Base-by-base conservation (phyloP, 2,113 vertebrate genomes). In the Trinectes maculatus region DNA sequence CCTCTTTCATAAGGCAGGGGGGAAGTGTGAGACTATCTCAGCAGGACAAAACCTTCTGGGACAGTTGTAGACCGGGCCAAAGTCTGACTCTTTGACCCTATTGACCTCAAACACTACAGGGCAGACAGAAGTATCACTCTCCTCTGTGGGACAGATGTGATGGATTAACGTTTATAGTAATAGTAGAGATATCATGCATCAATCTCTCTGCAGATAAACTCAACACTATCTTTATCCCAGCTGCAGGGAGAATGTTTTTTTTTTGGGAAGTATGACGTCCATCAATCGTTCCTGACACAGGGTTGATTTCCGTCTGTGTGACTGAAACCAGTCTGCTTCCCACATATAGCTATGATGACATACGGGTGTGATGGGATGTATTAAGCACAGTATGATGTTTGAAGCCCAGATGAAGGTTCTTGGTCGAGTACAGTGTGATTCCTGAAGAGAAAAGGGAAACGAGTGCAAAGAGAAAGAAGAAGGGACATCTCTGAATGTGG, bases 341-440 rank as follows among this genome's bases (percentile, higher is more conserved):
- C 53, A 62, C 34, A 67, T 29, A 40, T 21, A 58, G 33, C 37
- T 46, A 24, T 43, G 58, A 67, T 51, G 59, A 6, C 8, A 64
- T 29, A 42, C 75, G 48, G 11, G 19, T 56, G 70, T 61, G 54
- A 83, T 76, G 36, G 74, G 83, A 89, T 82, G 81, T 72, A 79
- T 83, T 84, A 72, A 60, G 79, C 87, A 90, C 85, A 89, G 82
- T 70, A 85, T 92, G 87, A 93, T 91, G 80, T 91, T 91, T 91
- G 86, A 92, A 91, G 90, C 82, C 86, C 82, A 88, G 67, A 77
- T 62, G 64, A 83, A 40, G 57, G 46, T 2, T 56, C 46, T 26
- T 53, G 62, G 12, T 29, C 25, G 39, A 67, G 40, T 28, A 54
- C 26, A 75, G 72, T 46, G 59, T 22, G 76, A 79, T 71, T 83